Conservation (phyloP, 2,113 vertebrate species). For the Poecile atricapillus region DNA sequence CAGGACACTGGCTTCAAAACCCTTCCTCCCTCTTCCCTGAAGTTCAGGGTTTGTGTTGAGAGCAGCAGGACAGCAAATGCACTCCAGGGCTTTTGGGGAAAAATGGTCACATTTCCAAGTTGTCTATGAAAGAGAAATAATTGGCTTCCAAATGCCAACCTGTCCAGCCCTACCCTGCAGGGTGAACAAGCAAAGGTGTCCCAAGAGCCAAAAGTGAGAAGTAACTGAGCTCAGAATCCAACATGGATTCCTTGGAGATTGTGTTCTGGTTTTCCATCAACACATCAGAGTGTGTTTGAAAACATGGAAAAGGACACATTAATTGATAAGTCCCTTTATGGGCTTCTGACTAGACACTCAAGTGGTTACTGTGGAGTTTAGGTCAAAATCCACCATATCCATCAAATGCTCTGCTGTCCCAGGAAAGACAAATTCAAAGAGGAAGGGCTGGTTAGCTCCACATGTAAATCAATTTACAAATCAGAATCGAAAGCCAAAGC, state of each 20-base stretch:
- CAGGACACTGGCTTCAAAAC: neutral
- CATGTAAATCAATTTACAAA: neutral
- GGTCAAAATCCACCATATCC: neutral
- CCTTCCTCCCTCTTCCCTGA: neutral
- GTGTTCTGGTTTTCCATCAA: neutral
- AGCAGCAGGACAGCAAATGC: fast-evolving
- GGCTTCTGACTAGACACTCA: neutral
- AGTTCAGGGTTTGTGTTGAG: neutral
- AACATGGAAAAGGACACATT: neutral
- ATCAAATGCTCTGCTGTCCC: neutral
- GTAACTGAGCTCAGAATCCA: neutral
- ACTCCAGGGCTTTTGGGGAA: neutral
- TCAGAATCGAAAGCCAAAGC: neutral
- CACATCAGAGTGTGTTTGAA: neutral
- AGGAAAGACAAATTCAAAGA: neutral
- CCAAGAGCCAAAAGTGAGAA: neutral
- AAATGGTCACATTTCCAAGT: neutral
- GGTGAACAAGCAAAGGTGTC: neutral
- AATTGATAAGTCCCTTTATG: neutral
- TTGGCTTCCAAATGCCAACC: neutral
- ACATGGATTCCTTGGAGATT: neutral
- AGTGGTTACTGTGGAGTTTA: neutral
- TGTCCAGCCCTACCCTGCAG: neutral
- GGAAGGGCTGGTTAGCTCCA: neutral
- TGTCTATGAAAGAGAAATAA: neutral